phyloP scores from a whole-genome alignment of 2,888 invertebrate genomes.

The Trissolcus japonicus region DNA sequence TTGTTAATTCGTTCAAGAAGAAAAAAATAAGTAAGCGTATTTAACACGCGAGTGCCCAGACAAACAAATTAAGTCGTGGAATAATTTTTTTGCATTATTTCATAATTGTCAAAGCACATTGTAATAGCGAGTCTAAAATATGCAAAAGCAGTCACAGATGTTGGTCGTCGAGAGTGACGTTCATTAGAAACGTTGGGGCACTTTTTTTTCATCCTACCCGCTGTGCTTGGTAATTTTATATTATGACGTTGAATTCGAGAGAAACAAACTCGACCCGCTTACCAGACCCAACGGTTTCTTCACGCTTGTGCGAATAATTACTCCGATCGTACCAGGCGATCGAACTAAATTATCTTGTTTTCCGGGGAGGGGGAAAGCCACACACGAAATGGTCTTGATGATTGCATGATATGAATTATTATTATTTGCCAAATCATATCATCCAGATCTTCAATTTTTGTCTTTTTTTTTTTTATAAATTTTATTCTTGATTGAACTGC shows the following conservation, averaged over 20 bases:
- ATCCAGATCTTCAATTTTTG: neutral
- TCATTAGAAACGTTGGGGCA: constrained; percentile 14
- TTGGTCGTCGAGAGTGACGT: constrained; percentile 1
- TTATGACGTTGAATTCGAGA: neutral
- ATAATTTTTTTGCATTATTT: constrained; percentile 22
- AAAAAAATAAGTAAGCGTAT: neutral
- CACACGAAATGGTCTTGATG: too few relatives aligned
- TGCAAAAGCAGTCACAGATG: constrained; percentile 31
- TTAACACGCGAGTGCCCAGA: constrained; percentile 16
- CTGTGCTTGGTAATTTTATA: constrained; percentile 13
- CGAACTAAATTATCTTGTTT: constrained; percentile 20
- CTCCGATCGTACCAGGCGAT: too few relatives aligned
- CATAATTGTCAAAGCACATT: constrained; percentile 14
- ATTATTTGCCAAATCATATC: constrained; percentile 7
- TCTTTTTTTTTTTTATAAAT: too few relatives aligned
- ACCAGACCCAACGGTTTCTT: too few relatives aligned
- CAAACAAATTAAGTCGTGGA: constrained; percentile 25
- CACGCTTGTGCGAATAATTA: too few relatives aligned
- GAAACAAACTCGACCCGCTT: too few relatives aligned
- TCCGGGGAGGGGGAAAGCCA: neutral
- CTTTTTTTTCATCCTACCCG: constrained; percentile 12
- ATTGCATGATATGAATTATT: constrained; percentile 9
- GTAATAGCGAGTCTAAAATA: constrained; percentile 28
- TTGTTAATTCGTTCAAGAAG: too few relatives aligned
- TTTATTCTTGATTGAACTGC: too few relatives aligned